Evolutionary conservation across 2,113 vertebrate species (phyloP).

Genomic region (Dromiciops gliroides): DNA sequence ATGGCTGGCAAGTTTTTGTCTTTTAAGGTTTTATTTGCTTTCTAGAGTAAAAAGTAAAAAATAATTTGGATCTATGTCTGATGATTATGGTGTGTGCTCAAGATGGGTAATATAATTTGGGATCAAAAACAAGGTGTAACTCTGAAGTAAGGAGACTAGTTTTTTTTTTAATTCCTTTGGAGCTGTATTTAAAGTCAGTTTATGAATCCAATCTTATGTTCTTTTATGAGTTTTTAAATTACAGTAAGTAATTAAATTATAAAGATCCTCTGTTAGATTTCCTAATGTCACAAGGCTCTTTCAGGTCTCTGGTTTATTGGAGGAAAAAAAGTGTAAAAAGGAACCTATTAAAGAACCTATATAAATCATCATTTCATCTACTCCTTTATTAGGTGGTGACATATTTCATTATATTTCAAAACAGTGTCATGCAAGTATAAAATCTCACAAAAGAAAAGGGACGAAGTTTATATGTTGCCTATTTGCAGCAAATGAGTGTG

Average conservation of each 20-base stretch:
- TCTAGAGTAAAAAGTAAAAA: not conserved
- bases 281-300: not conserved
- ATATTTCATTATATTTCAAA: not conserved
- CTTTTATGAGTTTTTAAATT: not conserved
- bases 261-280: not conserved
- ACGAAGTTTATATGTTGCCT: not conserved
- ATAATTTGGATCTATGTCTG: not conserved
- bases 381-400: not conserved
- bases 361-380: not conserved
- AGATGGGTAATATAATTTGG: not conserved
- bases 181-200: not conserved
- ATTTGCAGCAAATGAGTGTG: not conserved
- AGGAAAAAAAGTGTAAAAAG: not conserved
- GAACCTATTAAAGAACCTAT: not conserved
- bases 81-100: not conserved
- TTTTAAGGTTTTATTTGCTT: not conserved
- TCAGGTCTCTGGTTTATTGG: not conserved
- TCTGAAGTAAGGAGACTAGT: not conserved
- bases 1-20: not conserved
- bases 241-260: not conserved
- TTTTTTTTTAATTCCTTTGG: not conserved
- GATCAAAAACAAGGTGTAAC: not conserved
- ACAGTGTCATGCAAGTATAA: not conserved
- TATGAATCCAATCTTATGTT: not conserved
- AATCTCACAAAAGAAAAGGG: not conserved